These are phyloP conservation scores for Chaitophorus viminalis DNA, from an alignment of 2,888 invertebrate species.

Conservation along the genomic window DNA sequence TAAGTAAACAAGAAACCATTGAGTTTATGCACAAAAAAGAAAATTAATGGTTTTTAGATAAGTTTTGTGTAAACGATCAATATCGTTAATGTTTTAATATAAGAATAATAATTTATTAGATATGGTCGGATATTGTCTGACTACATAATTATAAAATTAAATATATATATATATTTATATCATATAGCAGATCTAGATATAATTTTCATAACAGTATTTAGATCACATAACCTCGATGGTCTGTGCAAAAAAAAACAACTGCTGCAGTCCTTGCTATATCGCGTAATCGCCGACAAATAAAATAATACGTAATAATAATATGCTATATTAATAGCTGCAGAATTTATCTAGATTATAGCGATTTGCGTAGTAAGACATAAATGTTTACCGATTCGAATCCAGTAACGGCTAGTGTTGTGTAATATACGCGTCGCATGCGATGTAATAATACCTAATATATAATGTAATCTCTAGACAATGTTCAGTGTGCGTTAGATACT, in stretches of 20 bases:
- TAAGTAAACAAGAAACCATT: neutral
- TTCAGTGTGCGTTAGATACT: neutral
- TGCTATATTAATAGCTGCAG: neutral
- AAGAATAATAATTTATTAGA: neutral
- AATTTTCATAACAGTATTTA: neutral
- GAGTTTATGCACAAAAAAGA: neutral
- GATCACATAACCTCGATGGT: neutral
- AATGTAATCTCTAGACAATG: neutral
- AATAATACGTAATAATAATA: neutral
- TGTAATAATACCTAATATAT: too few species aligned
- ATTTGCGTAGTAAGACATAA: neutral
- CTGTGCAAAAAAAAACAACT: neutral
- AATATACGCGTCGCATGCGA: neutral
- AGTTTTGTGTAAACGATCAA: too few species aligned
- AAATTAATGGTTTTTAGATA: too few species aligned
- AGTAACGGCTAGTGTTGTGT: neutral
- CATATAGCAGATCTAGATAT: neutral
- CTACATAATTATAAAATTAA: neutral
- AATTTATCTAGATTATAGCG: neutral
- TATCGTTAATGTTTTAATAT: neutral
- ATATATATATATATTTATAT: too few species aligned
- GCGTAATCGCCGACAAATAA: neutral
- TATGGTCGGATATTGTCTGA: too few species aligned
- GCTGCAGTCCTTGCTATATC: neutral
- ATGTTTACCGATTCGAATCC: neutral